These are phyloP conservation scores for Diplosoma virens DNA, from an alignment of 23 tunicate genomes.

Conservation along the genomic window DNA sequence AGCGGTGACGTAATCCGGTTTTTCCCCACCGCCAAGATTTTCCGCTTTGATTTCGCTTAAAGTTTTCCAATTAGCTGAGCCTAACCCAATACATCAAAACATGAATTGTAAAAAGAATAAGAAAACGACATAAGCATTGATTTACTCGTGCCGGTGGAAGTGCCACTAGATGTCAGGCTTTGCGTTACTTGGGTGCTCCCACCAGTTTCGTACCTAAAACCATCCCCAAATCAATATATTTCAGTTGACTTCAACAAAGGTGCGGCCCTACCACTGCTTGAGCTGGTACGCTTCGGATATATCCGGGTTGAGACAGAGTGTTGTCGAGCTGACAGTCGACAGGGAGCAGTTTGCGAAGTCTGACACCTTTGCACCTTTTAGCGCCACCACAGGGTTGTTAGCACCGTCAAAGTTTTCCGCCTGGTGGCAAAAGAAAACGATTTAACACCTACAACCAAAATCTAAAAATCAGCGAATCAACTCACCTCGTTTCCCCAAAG, in stretches of 20 bases:
- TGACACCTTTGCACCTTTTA: conserved; percentile 77
- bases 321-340: conserved; percentile 66
- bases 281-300: conserved; percentile 72
- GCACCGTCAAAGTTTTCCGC: conserved; percentile 75
- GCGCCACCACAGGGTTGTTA: conserved; percentile 64
- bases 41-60: conserved; percentile 65
- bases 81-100: too few species aligned
- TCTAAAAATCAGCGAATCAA: background rate
- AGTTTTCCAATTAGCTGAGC: conserved; percentile 73
- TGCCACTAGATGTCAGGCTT: conserved; percentile 44
- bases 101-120: too few species aligned
- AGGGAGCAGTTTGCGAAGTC: conserved; percentile 76
- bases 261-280: conserved; percentile 80
- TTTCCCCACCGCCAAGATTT: conserved; percentile 63
- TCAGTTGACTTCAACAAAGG: too few species aligned
- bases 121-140: too few species aligned
- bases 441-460: background rate
- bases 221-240: background rate
- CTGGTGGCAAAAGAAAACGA: conserved; percentile 22
- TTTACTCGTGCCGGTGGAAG: conserved; percentile 12
- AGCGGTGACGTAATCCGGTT: conserved; percentile 81
- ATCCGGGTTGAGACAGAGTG: conserved; percentile 64
- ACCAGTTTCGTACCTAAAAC: conserved; percentile 79
- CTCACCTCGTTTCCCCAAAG: conserved; percentile 84
- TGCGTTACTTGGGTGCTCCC: conserved; percentile 78